Conservation (phyloP, 2,888 invertebrate species). For the Lymantria monacha region DNA sequence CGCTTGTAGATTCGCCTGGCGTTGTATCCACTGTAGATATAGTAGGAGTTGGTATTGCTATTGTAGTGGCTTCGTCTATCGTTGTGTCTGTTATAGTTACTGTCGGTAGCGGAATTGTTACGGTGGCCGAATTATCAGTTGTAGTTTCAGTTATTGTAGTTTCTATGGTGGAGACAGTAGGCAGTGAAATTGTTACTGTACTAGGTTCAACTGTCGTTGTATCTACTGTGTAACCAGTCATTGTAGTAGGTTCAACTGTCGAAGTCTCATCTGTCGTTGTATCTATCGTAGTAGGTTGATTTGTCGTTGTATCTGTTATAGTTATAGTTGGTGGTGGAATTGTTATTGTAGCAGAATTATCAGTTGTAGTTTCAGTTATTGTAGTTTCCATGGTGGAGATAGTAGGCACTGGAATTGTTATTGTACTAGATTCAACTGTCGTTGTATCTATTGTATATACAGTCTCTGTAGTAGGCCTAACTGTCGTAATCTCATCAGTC, state of each 20-base stretch:
- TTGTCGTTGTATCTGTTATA: neutral
- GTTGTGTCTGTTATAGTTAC: neutral
- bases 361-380: neutral
- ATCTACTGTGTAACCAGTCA: neutral
- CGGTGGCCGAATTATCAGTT: neutral
- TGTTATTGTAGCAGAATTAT: neutral
- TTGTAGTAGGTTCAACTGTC: neutral
- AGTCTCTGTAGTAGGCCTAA: neutral
- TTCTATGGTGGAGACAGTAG: neutral
- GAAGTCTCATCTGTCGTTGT: neutral
- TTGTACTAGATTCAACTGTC: neutral
- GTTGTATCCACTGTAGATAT: neutral
- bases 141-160: neutral
- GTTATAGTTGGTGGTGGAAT: neutral
- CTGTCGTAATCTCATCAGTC: neutral
- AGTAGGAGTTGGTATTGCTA: neutral
- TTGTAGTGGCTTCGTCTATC: slow-evolving; percentile 5
- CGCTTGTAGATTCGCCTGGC: neutral
- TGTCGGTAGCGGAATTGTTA: neutral
- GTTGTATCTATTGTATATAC: neutral
- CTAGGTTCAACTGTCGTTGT: neutral
- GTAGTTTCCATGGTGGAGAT: neutral
- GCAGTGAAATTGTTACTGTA: neutral
- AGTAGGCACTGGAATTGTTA: neutral
- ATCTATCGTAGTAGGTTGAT: slow-evolving; percentile 1